phyloP scores from a whole-genome alignment of 2,888 invertebrate genomes.

The Dasysyrphus albostriatus region DNA sequence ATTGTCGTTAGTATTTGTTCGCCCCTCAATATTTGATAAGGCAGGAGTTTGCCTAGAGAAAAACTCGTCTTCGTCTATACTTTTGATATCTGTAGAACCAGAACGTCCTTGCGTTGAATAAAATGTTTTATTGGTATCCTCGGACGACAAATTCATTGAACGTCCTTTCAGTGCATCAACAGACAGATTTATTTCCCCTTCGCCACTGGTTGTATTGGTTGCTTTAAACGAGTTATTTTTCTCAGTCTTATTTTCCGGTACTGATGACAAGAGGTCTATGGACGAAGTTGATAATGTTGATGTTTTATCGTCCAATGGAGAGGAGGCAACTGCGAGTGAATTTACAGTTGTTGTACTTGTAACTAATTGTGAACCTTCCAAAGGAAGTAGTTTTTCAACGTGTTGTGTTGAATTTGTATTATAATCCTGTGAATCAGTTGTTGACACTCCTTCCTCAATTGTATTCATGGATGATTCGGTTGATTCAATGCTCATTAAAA shows the following conservation, averaged over 20 bases:
- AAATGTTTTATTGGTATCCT: conserved; percentile 7
- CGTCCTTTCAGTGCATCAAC: conserved; percentile 51
- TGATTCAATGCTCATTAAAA: background rate
- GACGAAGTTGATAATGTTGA: no score
- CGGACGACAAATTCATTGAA: conserved; percentile 60
- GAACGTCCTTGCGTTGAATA: background rate
- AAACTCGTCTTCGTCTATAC: conserved; percentile 48
- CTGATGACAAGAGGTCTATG: background rate
- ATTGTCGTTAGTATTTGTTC: conserved; percentile 77
- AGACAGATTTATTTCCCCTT: background rate
- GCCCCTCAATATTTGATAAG: conserved; percentile 79
- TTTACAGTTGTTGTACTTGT: background rate
- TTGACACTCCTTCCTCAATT: background rate
- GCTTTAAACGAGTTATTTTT: background rate
- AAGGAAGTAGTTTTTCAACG: background rate
- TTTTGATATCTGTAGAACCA: conserved; percentile 70
- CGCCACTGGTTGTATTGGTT: background rate
- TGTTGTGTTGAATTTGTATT: background rate
- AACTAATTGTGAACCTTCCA: background rate
- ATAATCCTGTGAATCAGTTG: background rate
- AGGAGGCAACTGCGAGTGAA: background rate
- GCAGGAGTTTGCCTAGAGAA: background rate
- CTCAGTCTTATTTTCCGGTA: background rate
- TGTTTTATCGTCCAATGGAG: background rate
- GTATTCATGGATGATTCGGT: conserved; percentile 8